These are phyloP conservation scores for Ursus arctos DNA, from an alignment of 2,113 vertebrate species.

Conservation along the genomic window DNA sequence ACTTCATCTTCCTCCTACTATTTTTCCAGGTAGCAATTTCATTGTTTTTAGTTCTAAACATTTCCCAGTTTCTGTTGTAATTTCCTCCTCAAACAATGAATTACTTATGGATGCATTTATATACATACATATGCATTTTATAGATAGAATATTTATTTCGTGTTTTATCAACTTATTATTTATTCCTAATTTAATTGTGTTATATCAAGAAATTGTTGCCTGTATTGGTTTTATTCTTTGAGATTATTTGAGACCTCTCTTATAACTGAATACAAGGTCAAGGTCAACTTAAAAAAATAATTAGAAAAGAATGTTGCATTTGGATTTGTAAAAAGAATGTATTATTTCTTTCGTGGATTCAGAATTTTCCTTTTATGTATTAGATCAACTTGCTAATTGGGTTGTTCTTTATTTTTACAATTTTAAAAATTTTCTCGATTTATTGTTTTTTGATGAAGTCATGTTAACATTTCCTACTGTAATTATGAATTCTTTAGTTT, in stretches of 20 bases:
- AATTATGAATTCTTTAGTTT: neutral
- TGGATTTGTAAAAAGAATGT: neutral
- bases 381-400: neutral
- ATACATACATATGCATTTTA: neutral
- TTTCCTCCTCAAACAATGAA: conserved; percentile 7
- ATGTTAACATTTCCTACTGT: neutral
- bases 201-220: neutral
- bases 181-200: neutral
- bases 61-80: conserved; percentile 4
- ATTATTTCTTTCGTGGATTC: neutral
- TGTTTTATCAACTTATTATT: neutral
- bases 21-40: neutral
- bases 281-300: neutral
- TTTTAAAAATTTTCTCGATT: neutral
- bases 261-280: neutral
- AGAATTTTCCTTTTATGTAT: neutral
- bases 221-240: neutral
- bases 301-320: neutral
- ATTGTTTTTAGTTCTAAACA: neutral
- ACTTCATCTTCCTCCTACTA: neutral
- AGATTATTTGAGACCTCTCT: conserved; percentile 33
- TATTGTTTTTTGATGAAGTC: neutral
- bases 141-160: neutral
- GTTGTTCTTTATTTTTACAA: neutral
- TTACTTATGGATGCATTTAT: neutral